Conservation (phyloP, 2,888 invertebrate genomes). For the Epirrita christyi region DNA sequence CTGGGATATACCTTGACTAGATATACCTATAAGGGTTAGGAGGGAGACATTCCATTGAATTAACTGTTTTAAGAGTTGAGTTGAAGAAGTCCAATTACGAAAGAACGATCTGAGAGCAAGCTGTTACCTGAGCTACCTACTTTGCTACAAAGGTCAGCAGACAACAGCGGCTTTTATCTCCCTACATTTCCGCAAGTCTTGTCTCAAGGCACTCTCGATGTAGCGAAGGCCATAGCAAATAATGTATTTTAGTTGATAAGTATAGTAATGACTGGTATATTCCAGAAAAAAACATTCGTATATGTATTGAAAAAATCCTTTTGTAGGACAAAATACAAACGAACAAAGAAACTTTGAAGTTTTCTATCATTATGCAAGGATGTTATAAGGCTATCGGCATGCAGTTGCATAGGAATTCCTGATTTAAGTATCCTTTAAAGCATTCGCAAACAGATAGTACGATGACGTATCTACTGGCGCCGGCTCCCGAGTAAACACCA, state of each 20-base stretch:
- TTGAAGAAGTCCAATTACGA: background rate
- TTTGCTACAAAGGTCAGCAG: slow-evolving; percentile 48
- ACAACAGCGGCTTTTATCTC: slow-evolving; percentile 42
- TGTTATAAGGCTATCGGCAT: slow-evolving; percentile 24
- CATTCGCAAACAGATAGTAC: slow-evolving; percentile 29
- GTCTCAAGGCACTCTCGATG: slow-evolving; percentile 59
- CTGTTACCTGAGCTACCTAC: slow-evolving; percentile 21
- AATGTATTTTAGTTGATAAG: background rate
- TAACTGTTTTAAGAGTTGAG: background rate
- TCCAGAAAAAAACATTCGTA: background rate
- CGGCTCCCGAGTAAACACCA: slow-evolving; percentile 41
- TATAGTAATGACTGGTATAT: background rate
- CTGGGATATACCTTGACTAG: too few species aligned
- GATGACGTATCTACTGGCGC: slow-evolving; percentile 53
- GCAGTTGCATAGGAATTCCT: slow-evolving; percentile 18
- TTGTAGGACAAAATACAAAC: too few species aligned
- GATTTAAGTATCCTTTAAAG: slow-evolving; percentile 33
- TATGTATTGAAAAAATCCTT: slow-evolving; percentile 4
- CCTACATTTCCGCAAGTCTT: slow-evolving; percentile 52
- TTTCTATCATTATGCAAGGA: slow-evolving; percentile 21
- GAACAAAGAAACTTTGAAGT: slow-evolving; percentile 17
- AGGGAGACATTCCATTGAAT: background rate
- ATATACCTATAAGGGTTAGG: too few species aligned
- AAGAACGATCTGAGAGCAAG: slow-evolving; percentile 2
- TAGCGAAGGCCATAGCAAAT: slow-evolving; percentile 39